Conservation (phyloP, 1,140 invertebrate genomes). For the Sycophaga agraensis region DNA sequence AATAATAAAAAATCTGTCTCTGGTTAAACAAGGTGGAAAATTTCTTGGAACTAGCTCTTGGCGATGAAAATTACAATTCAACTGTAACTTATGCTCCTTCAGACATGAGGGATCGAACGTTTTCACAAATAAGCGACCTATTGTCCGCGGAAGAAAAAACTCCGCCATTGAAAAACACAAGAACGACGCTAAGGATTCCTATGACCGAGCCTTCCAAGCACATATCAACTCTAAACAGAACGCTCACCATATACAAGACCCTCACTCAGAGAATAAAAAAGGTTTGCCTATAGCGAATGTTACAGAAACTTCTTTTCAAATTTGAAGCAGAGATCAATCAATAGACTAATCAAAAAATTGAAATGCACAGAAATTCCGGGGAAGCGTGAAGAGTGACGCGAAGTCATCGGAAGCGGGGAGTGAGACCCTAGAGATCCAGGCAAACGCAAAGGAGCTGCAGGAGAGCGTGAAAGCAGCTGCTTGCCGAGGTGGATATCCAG, state of each 20-base stretch:
- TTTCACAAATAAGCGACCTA: slow-evolving; percentile 16
- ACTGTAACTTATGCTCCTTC: slow-evolving; percentile 27
- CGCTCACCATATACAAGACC: slow-evolving; percentile 30
- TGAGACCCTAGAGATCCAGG: neutral
- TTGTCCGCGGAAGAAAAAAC: slow-evolving; percentile 28
- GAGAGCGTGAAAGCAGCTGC: slow-evolving; percentile 37
- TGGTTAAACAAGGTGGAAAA: slow-evolving; percentile 27
- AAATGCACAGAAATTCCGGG: slow-evolving; percentile 34
- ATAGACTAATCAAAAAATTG: too few relatives aligned
- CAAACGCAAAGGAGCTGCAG: neutral
- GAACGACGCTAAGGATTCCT: neutral
- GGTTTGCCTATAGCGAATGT: slow-evolving; percentile 17
- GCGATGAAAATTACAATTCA: slow-evolving; percentile 37
- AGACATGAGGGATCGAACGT: slow-evolving; percentile 23
- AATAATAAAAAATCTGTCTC: neutral
- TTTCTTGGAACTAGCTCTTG: slow-evolving; percentile 42
- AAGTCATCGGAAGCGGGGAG: neutral
- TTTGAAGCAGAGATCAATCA: neutral
- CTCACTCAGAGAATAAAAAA: slow-evolving; percentile 37
- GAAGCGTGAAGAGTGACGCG: slow-evolving; percentile 13
- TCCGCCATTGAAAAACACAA: neutral
- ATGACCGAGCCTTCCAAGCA: slow-evolving; percentile 17
- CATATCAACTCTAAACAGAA: slow-evolving; percentile 27
- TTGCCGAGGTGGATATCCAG: slow-evolving; percentile 46
- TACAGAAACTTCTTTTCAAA: neutral